These are phyloP conservation scores for Galaxea fascicularis DNA, from an alignment of 92 coral and sea anemone genomes.

Conservation along the genomic window DNA sequence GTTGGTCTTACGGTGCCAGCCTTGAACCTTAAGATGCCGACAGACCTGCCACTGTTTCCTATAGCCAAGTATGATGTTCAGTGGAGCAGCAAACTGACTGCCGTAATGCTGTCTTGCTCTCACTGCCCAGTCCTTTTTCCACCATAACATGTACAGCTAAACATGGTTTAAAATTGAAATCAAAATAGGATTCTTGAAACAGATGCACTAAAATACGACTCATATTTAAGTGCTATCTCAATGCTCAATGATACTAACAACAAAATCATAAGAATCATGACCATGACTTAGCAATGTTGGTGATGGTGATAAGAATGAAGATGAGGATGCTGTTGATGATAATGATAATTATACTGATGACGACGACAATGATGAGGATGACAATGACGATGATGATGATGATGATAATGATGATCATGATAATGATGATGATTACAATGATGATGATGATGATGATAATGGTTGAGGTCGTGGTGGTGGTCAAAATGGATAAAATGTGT, in stretches of 20 bases:
- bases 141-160: slow-evolving; percentile 91
- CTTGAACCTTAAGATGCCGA: slow-evolving; percentile 59
- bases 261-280: too few species aligned
- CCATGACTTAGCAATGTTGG: too few species aligned
- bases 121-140: slow-evolving; percentile 73
- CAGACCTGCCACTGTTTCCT: slow-evolving; percentile 81
- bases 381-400: neutral
- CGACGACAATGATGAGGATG: neutral
- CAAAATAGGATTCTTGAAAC: neutral
- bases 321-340: neutral
- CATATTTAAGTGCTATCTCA: neutral
- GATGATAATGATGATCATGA: neutral
- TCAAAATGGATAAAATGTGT: too few species aligned
- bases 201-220: too few species aligned
- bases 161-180: neutral
- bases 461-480: too few species aligned
- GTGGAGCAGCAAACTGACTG: slow-evolving; percentile 73
- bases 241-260: too few species aligned
- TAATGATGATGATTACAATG: neutral
- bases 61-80: slow-evolving; percentile 77
- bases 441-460: neutral
- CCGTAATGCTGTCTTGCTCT: slow-evolving; percentile 81
- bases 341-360: neutral
- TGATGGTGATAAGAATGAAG: too few species aligned
- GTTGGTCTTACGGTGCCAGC: slow-evolving; percentile 83